These are phyloP conservation scores for Odontomachus brunneus DNA, from an alignment of 1,140 invertebrate genomes.

Conservation along the genomic window DNA sequence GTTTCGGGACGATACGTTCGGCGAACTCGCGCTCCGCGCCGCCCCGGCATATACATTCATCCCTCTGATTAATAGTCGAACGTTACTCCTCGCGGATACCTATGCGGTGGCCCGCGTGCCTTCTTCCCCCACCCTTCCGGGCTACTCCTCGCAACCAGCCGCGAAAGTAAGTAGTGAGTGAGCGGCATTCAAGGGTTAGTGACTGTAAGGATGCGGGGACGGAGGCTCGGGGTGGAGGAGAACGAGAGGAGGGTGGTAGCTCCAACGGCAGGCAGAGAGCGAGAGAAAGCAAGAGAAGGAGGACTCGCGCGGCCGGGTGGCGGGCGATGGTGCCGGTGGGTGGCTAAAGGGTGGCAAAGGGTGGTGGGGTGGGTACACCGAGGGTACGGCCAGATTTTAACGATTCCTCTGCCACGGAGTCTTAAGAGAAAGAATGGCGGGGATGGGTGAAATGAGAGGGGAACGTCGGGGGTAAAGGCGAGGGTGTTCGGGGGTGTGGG, in stretches of 20 bases:
- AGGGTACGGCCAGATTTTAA: conserved; percentile 85
- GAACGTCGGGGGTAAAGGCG: conserved; percentile 73
- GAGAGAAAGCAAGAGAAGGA: conserved; percentile 65
- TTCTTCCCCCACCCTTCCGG: conserved; percentile 68
- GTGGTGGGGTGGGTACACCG: conserved; percentile 77
- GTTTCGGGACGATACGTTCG: conserved; percentile 14
- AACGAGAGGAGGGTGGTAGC: conserved; percentile 48
- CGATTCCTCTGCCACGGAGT: conserved; percentile 86
- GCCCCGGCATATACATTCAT: conserved; percentile 43
- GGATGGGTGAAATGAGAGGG: conserved; percentile 81
- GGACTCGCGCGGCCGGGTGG: conserved; percentile 40
- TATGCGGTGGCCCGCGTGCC: conserved; percentile 35
- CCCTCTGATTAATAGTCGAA: conserved; percentile 73
- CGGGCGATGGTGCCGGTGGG: conserved; percentile 63
- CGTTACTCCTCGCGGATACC: conserved; percentile 63
- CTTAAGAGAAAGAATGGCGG: conserved; percentile 86
- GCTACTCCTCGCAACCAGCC: conserved; percentile 69
- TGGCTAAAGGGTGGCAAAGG: conserved; percentile 63
- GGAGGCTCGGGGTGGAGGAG: neutral
- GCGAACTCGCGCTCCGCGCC: conserved; percentile 13
- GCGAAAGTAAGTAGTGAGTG: conserved; percentile 83
- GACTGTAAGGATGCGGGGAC: conserved; percentile 69
- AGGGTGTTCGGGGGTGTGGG: conserved; percentile 67
- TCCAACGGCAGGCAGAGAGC: conserved; percentile 63
- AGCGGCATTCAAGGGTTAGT: conserved; percentile 83